Percentiles rank a stretch among this genome's conserved stretches.
Evolutionary conservation across 1,140 invertebrate species (phyloP).

Genomic region (Nixonia krombeini): DNA sequence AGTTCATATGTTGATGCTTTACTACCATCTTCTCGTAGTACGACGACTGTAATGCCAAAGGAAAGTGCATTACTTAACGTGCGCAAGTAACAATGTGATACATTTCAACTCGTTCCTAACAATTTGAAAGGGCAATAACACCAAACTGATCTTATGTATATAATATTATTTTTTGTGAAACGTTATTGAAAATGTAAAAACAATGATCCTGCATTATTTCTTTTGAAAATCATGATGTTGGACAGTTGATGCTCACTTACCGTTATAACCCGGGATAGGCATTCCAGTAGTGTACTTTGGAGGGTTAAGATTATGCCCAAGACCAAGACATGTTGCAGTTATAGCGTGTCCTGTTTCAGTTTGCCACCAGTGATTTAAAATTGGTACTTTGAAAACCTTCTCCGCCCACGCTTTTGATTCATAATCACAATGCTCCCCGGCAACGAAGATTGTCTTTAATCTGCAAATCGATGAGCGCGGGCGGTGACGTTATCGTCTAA

Average conservation of each 20-base stretch:
- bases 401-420: constrained; percentile 92
- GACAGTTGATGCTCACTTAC: constrained; percentile 66
- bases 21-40: constrained; percentile 80
- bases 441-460: constrained; percentile 87
- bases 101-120: too few relatives aligned
- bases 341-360: constrained; percentile 94
- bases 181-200: too few relatives aligned
- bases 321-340: constrained; percentile 85
- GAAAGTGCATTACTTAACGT: too few relatives aligned
- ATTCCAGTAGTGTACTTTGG: constrained; percentile 81
- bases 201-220: not conserved
- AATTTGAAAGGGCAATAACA: too few relatives aligned
- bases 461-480: constrained; percentile 55
- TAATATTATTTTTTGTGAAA: too few relatives aligned
- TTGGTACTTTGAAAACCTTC: constrained; percentile 84
- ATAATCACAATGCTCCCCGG: constrained; percentile 94
- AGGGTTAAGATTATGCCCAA: constrained; percentile 78
- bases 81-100: too few relatives aligned
- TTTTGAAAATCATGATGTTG: not conserved
- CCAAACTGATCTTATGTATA: too few relatives aligned
- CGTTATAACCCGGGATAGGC: constrained; percentile 87
- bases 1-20: constrained; percentile 79
- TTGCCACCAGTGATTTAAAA: constrained; percentile 97
- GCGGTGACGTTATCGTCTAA: not conserved
- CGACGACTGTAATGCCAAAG: constrained; percentile 75